phyloP scores from a whole-genome alignment of 2,888 invertebrate species.

The Melanophora roralis region DNA sequence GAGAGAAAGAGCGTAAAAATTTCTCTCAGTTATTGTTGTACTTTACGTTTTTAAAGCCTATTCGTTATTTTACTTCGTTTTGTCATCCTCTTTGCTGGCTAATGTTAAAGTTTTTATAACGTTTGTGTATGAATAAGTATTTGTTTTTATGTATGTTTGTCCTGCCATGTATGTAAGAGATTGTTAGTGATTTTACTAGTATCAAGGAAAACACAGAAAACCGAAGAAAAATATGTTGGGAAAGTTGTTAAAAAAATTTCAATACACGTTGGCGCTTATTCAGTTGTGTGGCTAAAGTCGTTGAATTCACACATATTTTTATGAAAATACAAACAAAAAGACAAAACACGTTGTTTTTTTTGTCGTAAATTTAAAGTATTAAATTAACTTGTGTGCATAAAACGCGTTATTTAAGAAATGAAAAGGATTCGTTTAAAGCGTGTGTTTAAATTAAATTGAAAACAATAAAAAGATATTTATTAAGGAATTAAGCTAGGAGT shows the following conservation, averaged over 20 bases:
- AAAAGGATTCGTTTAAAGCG: constrained; percentile 34
- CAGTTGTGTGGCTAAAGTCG: constrained; percentile 67
- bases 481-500: neutral
- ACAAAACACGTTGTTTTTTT: constrained; percentile 51
- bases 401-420: constrained; percentile 43
- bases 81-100: constrained; percentile 29
- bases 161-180: neutral
- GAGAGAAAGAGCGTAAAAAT: neutral
- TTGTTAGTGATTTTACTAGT: neutral
- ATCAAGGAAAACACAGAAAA: constrained; percentile 29
- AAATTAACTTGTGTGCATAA: neutral
- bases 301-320: constrained; percentile 65
- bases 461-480: neutral
- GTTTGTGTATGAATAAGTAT: neutral
- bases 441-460: constrained; percentile 11
- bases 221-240: constrained; percentile 44
- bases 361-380: constrained; percentile 18
- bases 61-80: constrained; percentile 19
- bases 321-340: constrained; percentile 39
- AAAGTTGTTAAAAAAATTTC: constrained; percentile 53
- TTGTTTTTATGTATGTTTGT: neutral
- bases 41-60: constrained; percentile 21
- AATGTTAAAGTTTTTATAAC: neutral
- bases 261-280: constrained; percentile 60
- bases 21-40: constrained; percentile 16